phyloP scores from a whole-genome alignment of 2,797 vertebrate species.

The Labeo calbasu region DNA sequence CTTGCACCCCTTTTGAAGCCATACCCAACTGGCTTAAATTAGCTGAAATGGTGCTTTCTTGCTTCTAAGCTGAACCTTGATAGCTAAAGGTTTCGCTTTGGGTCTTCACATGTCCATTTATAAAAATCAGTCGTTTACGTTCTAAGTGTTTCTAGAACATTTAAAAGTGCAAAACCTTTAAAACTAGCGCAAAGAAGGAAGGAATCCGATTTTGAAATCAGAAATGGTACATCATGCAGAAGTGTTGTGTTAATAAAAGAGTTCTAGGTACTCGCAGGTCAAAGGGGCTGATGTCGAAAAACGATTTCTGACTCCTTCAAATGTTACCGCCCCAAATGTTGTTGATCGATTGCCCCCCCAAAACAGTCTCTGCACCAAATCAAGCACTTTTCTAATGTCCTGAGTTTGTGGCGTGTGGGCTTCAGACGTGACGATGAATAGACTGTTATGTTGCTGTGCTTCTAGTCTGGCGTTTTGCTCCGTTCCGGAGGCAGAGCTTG shows the following conservation, averaged over 20 bases:
- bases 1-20: conserved; percentile 43
- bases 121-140: background rate
- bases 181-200: background rate
- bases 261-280: conserved; percentile 24
- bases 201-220: background rate
- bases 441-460: conserved; percentile 64
- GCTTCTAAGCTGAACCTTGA: conserved; percentile 27
- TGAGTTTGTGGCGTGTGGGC: conserved; percentile 48
- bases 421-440: conserved; percentile 56
- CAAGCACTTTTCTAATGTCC: conserved; percentile 78
- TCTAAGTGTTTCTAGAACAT: conserved; percentile 20
- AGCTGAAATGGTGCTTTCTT: conserved; percentile 29
- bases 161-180: conserved; percentile 25
- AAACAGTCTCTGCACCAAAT: conserved; percentile 74
- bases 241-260: conserved; percentile 26
- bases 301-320: conserved; percentile 2
- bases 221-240: conserved; percentile 42
- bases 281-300: background rate
- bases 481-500: conserved; percentile 42
- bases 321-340: conserved; percentile 2
- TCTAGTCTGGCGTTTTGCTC: conserved; percentile 52
- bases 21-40: conserved; percentile 37
- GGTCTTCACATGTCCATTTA: background rate
- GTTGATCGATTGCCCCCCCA: background rate
- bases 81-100: conserved; percentile 38